Percentiles rank a stretch among this genome's conserved stretches.
Evolutionary conservation across 1,140 invertebrate genomes (phyloP).

Genomic region (Apis mellifera): Amel_HAv3.1 CM009940.2:6543501-6544000

Average conservation of each 20-base stretch:
- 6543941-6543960: slow-evolving; percentile 5
- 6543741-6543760: slow-evolving; percentile 67
- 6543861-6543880: slow-evolving; percentile 59
- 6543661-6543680: slow-evolving; percentile 47
- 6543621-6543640: slow-evolving; percentile 43
- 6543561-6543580: slow-evolving; percentile 45
- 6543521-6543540: slow-evolving; percentile 5
- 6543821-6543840: slow-evolving; percentile 51
- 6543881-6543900: slow-evolving; percentile 50
- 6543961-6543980: slow-evolving; percentile 10
- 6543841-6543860: slow-evolving; percentile 58
- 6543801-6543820: slow-evolving; percentile 61
- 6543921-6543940: slow-evolving; percentile 26
- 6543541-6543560: slow-evolving; percentile 3
- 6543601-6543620: slow-evolving; percentile 60
- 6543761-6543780: slow-evolving; percentile 63
- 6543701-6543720: slow-evolving; percentile 68
- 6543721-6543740: slow-evolving; percentile 67
- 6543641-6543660: neutral
- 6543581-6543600: slow-evolving; percentile 58
- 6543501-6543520: neutral
- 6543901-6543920: neutral
- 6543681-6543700: slow-evolving; percentile 67
- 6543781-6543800: slow-evolving; percentile 62
- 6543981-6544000: neutral